Evolutionary conservation across 2,888 invertebrate species (phyloP).

Genomic region (Cheilosia scutellata): DNA sequence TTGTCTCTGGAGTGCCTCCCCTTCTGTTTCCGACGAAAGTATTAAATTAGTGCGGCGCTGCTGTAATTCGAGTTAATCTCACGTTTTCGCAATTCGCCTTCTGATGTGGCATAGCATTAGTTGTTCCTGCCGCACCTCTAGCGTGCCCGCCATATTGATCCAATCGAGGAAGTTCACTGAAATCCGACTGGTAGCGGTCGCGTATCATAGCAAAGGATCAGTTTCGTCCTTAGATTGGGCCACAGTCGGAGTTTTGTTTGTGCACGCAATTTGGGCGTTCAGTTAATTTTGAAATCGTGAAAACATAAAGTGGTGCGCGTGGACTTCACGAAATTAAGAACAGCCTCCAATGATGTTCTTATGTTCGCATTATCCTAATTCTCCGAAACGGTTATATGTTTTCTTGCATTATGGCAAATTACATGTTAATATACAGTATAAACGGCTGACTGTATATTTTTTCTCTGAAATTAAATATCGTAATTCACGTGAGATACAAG

Average conservation of each 20-base stretch:
- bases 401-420: conserved; percentile 38
- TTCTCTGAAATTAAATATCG: conserved; percentile 21
- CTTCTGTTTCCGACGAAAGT: conserved; percentile 21
- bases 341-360: conserved; percentile 32
- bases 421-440: conserved; percentile 25
- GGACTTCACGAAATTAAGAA: not conserved
- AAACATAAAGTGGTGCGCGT: conserved; percentile 22
- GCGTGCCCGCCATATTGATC: conserved; percentile 22
- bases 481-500: not conserved
- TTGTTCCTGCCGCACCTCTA: not conserved
- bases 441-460: not conserved
- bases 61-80: conserved; percentile 73
- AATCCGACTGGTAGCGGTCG: conserved; percentile 6
- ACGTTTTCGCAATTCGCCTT: conserved; percentile 68
- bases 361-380: conserved; percentile 5
- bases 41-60: conserved; percentile 55
- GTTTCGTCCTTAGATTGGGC: conserved; percentile 4
- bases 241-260: conserved; percentile 3
- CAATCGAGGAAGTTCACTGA: conserved; percentile 5
- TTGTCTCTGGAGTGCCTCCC: not conserved
- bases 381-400: conserved; percentile 12
- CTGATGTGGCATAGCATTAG: conserved; percentile 33
- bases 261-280: conserved; percentile 39
- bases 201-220: conserved; percentile 13
- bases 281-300: conserved; percentile 45